Conservation (phyloP, 2,113 vertebrate species). For the Hypanus sabinus region DNA sequence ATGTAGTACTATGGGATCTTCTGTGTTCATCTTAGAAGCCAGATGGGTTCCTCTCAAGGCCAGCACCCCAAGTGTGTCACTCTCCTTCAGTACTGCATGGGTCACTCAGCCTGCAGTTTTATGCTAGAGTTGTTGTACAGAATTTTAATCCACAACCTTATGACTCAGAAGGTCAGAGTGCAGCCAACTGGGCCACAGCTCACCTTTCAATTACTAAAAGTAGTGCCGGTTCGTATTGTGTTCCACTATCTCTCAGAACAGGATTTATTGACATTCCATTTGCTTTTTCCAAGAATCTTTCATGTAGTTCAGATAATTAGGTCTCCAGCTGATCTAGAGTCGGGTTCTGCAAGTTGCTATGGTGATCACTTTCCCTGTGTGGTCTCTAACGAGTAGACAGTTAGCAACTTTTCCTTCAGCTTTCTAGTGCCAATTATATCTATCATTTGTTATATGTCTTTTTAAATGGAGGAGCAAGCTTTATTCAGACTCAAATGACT, state of each 20-base stretch:
- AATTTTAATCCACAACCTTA: no score
- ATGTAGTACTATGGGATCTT: no score
- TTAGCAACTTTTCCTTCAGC: background rate
- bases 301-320: background rate
- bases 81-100: no score
- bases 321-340: background rate
- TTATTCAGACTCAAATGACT: background rate
- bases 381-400: background rate
- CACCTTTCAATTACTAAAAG: background rate
- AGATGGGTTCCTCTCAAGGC: no score
- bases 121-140: no score
- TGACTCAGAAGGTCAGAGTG: no score
- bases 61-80: no score
- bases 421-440: background rate
- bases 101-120: no score
- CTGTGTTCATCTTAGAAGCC: no score
- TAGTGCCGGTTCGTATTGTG: background rate
- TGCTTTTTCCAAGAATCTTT: background rate
- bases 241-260: background rate
- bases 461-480: background rate
- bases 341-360: conserved; percentile 28
- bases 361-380: background rate
- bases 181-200: background rate
- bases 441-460: background rate
- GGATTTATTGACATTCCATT: background rate